Evolutionary conservation across 37 sponge, comb jelly and placozoan species (phyloP), one percentile per base, ranked within the genome.

Genomic region (Theonella swinhoei): DNA sequence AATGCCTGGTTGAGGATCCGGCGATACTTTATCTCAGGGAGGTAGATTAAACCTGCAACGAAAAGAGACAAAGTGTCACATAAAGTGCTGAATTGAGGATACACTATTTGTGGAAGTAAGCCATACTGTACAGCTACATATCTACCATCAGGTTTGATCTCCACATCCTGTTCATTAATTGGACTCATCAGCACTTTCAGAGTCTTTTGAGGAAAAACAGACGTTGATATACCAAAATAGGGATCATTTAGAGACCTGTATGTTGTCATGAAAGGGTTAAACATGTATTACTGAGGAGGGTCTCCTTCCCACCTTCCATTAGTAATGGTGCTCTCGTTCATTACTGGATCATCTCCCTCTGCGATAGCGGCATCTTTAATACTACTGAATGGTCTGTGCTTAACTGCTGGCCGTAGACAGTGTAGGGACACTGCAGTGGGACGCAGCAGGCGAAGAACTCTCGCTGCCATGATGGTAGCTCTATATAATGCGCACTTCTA

Each of bases 21-120:
- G 4, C 96, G 74, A 61, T 95, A 95, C 84, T 87, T 95, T 47
- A 95, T 95, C 62, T 93, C 96, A 34, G 96, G 96, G 4, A 95
- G 76, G 62, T 90, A 95, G 61, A 95, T 83, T 78, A 93, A 63
- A 7, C 94, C 94, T 93, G 37, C 2, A 39, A 61, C 23, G 33
- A 39, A 61, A 24, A 9, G 76, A 84, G 32, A 33, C 0, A 28
- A 26, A 80, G 28, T 39, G 59, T 8, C 33, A 61, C 34, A 38
- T 76, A 42, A 32, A 35, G 72, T 5, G 19, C 3, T 33, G 8
- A 35, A 36, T 35, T 11, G 3, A 66, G 68, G 22, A 71, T 71
- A 34, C 72, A 35, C n/a, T n/a, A 71, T 35, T 20, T 8, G 23
- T 19, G 32, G 36, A 11, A 36, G 4, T 28, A 35, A 34, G 40